phyloP scores from a whole-genome alignment of 2,888 invertebrate genomes.

The Sarcophaga caerulescens region DNA sequence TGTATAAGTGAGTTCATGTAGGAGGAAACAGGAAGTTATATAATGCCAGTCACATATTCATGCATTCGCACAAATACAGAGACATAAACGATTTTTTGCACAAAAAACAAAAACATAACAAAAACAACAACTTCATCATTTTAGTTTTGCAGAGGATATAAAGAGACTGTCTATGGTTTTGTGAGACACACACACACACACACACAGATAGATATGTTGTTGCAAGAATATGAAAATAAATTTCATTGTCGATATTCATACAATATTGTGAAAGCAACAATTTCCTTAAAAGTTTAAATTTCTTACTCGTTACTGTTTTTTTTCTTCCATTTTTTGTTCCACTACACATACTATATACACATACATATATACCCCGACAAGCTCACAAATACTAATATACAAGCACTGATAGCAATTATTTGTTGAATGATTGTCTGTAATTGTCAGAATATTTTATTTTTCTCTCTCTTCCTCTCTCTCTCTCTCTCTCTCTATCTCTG shows the following conservation, averaged over 20 bases:
- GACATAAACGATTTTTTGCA: constrained; percentile 7
- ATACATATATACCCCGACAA: neutral
- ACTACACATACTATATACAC: neutral
- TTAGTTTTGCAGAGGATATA: too few species aligned
- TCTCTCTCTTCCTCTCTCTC: neutral
- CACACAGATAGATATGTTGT: neutral
- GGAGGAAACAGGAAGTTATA: constrained; percentile 47
- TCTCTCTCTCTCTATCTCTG: too few species aligned
- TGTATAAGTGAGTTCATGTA: neutral
- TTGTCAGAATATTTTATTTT: constrained; percentile 19
- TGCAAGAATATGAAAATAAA: neutral
- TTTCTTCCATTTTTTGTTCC: neutral
- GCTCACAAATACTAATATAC: neutral
- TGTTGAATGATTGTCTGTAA: constrained; percentile 42
- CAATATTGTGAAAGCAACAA: constrained; percentile 40
- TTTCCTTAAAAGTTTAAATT: constrained; percentile 11
- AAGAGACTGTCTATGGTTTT: too few species aligned
- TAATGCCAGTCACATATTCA: constrained; percentile 41
- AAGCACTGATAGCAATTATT: constrained; percentile 8
- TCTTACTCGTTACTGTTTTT: constrained; percentile 17
- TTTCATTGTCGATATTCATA: neutral
- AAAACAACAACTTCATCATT: too few species aligned
- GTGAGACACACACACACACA: neutral
- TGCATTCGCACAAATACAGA: constrained; percentile 26
- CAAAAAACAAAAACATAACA: neutral